phyloP scores from a whole-genome alignment of 2,113 vertebrate species.

The Crypturellus undulatus region DNA sequence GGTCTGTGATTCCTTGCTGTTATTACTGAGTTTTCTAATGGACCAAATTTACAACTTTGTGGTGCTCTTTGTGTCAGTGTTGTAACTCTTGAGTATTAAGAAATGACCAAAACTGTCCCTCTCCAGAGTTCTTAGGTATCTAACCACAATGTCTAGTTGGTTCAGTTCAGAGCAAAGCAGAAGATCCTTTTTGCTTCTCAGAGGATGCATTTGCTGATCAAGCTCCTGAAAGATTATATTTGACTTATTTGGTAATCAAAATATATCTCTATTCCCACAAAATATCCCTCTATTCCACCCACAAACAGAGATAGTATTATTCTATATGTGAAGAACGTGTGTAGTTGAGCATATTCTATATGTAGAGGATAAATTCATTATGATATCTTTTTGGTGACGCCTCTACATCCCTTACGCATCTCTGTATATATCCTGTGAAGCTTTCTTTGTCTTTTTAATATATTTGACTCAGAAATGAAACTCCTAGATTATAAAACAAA shows the following conservation, averaged over 20 bases:
- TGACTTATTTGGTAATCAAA: background rate
- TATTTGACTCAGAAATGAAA: background rate
- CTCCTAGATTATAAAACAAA: background rate
- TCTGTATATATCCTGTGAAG: background rate
- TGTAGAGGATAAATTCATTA: background rate
- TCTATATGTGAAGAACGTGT: background rate
- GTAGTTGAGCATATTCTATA: background rate
- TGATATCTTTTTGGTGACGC: background rate
- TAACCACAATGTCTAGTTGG: background rate
- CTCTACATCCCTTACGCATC: background rate
- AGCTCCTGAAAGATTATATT: background rate
- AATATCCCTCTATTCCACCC: background rate
- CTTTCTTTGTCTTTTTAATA: background rate
- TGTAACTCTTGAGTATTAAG: background rate
- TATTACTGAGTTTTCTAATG: background rate
- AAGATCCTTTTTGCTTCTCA: background rate
- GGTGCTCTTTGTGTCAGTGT: background rate
- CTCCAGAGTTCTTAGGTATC: background rate
- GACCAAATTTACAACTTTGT: background rate
- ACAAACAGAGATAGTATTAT: background rate
- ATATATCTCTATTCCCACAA: background rate
- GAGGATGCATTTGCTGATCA: background rate
- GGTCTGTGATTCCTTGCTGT: background rate
- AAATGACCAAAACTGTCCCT: background rate
- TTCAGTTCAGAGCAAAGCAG: background rate